Conservation (phyloP, 1,140 invertebrate species). For the Sinella curviseta region DNA sequence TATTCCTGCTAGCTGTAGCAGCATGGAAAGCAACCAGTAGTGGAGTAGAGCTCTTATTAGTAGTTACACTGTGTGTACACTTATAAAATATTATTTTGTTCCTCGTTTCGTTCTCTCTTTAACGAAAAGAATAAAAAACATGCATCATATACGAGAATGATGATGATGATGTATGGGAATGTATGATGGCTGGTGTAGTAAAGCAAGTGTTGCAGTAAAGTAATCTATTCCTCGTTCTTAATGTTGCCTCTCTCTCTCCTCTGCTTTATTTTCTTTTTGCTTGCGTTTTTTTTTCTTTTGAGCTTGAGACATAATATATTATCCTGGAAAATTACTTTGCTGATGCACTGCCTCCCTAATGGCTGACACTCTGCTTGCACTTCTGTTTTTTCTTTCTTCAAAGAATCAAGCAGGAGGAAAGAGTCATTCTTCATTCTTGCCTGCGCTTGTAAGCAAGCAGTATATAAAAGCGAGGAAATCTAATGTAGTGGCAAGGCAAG, state of each 20-base stretch:
- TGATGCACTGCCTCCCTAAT: conserved; percentile 14
- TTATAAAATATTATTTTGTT: background rate
- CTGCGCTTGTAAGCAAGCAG: no score
- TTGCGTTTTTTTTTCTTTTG: background rate
- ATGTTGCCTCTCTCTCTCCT: background rate
- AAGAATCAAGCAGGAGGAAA: background rate
- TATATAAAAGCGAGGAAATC: background rate
- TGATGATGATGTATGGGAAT: background rate
- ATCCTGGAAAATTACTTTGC: conserved; percentile 17
- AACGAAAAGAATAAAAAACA: background rate
- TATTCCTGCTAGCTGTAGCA: no score
- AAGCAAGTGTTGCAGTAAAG: background rate
- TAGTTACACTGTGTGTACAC: background rate
- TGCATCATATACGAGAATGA: background rate
- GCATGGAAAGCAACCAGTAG: background rate
- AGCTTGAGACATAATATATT: conserved; percentile 14
- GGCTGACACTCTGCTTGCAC: background rate
- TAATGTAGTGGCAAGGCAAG: background rate
- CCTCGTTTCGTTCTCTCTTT: background rate
- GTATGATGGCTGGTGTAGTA: background rate
- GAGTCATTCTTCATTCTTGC: background rate
- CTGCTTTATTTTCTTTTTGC: background rate
- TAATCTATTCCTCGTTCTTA: background rate
- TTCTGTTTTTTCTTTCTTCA: background rate
- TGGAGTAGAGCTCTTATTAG: background rate